Evolutionary conservation across 2,888 invertebrate genomes (phyloP).

Genomic region (Brachycybe producta): DNA sequence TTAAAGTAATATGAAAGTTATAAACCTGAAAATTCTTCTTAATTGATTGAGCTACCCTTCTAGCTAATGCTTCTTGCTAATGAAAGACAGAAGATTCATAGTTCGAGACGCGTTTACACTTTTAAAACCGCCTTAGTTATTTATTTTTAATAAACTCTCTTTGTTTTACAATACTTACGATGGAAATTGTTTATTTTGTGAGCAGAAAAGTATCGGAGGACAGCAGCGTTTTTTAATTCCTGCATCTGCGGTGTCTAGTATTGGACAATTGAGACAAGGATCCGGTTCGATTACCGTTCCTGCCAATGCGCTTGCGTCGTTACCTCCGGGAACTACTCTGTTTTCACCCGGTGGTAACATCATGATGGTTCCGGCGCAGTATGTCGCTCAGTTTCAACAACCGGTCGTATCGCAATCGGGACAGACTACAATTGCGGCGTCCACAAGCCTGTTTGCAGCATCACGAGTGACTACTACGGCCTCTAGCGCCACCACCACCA

Average conservation of each 20-base stretch:
- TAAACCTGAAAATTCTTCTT: too few species aligned
- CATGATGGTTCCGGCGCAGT: constrained; percentile 47
- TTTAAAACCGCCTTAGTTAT: too few species aligned
- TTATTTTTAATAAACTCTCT: too few species aligned
- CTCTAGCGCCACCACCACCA: background rate
- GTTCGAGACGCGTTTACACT: too few species aligned
- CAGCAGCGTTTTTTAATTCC: constrained; percentile 22
- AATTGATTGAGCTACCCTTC: too few species aligned
- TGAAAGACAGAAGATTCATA: too few species aligned
- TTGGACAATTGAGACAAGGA: constrained; percentile 30
- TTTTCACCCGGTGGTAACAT: constrained; percentile 36
- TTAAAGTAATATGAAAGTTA: too few species aligned
- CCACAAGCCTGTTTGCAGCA: constrained; percentile 2
- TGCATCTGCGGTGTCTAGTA: constrained; percentile 22
- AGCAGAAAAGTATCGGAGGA: background rate
- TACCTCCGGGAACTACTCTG: constrained; percentile 31
- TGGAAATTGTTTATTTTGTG: too few species aligned
- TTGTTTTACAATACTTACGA: too few species aligned
- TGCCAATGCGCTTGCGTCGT: constrained; percentile 27
- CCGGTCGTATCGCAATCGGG: constrained; percentile 6
- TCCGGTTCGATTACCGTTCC: constrained; percentile 31
- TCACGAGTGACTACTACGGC: background rate
- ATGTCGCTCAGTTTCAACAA: constrained; percentile 37
- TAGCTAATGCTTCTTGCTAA: too few species aligned
- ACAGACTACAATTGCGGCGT: constrained; percentile 5